Percentiles rank a stretch among this genome's conserved stretches.
Evolutionary conservation across 2,113 vertebrate genomes (phyloP).

Genomic region (Neogale vison): DNA sequence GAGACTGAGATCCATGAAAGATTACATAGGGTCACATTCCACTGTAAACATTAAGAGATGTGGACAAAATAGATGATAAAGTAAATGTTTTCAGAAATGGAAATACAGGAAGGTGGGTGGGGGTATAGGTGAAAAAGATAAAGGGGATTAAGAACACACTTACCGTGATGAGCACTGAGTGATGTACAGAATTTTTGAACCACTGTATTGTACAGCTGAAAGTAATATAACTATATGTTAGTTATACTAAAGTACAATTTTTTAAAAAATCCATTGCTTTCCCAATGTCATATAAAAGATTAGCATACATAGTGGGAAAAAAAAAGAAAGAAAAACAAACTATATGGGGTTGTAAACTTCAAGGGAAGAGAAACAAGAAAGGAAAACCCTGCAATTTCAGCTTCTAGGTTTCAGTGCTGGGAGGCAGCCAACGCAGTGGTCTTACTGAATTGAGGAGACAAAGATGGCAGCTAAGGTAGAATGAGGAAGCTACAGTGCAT

Average conservation of each 20-base stretch:
- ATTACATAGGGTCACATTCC: background rate
- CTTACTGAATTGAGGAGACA: background rate
- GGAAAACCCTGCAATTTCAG: background rate
- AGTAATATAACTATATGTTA: background rate
- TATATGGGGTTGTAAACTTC: background rate
- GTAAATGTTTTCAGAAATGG: background rate
- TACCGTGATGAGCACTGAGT: background rate
- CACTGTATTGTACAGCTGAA: background rate
- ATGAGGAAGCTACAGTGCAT: background rate
- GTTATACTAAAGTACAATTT: background rate
- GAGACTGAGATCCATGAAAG: background rate
- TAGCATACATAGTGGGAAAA: background rate
- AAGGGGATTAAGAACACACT: background rate
- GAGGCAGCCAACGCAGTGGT: background rate
- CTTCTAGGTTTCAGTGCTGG: background rate
- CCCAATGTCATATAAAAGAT: background rate
- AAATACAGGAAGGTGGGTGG: background rate
- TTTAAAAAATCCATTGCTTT: background rate
- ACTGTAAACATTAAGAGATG: background rate
- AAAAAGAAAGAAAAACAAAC: background rate
- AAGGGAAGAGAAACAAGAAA: background rate
- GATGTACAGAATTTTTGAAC: background rate
- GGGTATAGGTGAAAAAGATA: background rate
- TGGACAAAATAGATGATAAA: background rate
- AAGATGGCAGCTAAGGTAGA: background rate